Evolutionary conservation across 1,140 invertebrate genomes (phyloP).

Genomic region (Tetramorium parvispinum): DNA sequence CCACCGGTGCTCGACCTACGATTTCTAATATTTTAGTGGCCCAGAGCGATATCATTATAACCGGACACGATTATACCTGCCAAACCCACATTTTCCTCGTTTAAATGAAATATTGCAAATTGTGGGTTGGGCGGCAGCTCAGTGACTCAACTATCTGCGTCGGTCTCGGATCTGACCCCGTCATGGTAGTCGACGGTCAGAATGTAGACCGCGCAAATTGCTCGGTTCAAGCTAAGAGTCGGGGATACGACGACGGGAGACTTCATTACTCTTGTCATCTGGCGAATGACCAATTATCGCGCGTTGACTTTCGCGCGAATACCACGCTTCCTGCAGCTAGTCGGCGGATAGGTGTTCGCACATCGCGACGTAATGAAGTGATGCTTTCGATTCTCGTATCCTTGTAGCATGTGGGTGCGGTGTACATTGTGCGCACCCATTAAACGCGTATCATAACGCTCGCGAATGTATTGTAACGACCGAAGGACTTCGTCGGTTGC

Average conservation of each 20-base stretch:
- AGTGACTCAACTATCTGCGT: constrained; percentile 21
- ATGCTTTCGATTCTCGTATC: constrained; percentile 47
- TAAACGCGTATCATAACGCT: constrained; percentile 34
- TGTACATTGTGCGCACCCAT: constrained; percentile 46
- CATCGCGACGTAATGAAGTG: constrained; percentile 42
- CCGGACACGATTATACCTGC: neutral
- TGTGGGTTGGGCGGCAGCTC: constrained; percentile 14
- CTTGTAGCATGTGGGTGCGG: constrained; percentile 39
- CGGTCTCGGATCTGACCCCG: neutral
- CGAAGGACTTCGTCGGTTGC: neutral
- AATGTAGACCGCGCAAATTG: constrained; percentile 25
- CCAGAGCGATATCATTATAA: constrained; percentile 35
- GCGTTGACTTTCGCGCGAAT: constrained; percentile 36
- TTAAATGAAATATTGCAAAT: constrained; percentile 54
- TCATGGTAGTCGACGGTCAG: constrained; percentile 16
- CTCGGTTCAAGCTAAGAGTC: neutral
- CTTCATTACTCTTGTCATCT: constrained; percentile 47
- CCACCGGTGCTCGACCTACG: neutral
- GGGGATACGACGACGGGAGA: constrained; percentile 20
- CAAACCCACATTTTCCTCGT: constrained; percentile 41
- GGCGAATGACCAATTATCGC: constrained; percentile 38
- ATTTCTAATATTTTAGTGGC: constrained; percentile 28
- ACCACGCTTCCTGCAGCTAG: neutral
- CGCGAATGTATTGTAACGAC: neutral
- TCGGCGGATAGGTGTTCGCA: constrained; percentile 10